Base-by-base conservation (phyloP, 1,140 invertebrate species). In the Drosophila arizonae region DNA sequence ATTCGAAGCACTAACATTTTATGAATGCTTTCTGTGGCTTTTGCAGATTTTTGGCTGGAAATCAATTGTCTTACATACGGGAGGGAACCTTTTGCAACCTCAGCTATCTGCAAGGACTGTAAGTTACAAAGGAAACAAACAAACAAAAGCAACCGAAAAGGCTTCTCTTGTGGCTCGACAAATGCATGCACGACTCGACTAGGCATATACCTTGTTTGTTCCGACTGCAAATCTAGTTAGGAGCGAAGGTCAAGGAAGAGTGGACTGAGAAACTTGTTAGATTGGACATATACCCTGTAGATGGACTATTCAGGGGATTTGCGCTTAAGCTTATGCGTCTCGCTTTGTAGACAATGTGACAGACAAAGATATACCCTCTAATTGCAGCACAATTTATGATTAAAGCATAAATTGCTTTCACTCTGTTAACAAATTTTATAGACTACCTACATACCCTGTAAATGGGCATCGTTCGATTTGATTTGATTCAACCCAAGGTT, bases 41-140 rank as follows among this genome's bases (percentile, higher is more conserved):
- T 43, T 17, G n/a, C 65, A 92, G 92, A 81, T 92, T 91, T 78
- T 64, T 92, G 64, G 88, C 92, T 15, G 91, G 82, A 68, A 92
- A 92, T 85, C 72, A 80, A 51, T 73, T 92, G 33, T 76, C 67
- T 9, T 55, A 82, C 45, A 71, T 92, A 61, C 71, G 77, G 45
- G 79, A 79, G 4, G 70, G 71, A 30, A 91, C 85, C 36, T 92
- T 92, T 58, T 92, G 89, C 71, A 90, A 90, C 77, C 73, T 92
- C 9, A 78, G 58, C 57, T 71, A 79, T 60, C 77, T 92, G 0
- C 82, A 92, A 41, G 92, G 91, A 70, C 58, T 92, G 92, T 92
- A 90, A 92, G 90, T 85, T 55, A 39, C 28, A 52, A 6, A 9
- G 39, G n/a, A 28, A 54, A 54, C 15, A 54, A 26, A 26, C 55